Evolutionary conservation across 2,113 vertebrate species (phyloP).

Genomic region (Arizona elegans): DNA sequence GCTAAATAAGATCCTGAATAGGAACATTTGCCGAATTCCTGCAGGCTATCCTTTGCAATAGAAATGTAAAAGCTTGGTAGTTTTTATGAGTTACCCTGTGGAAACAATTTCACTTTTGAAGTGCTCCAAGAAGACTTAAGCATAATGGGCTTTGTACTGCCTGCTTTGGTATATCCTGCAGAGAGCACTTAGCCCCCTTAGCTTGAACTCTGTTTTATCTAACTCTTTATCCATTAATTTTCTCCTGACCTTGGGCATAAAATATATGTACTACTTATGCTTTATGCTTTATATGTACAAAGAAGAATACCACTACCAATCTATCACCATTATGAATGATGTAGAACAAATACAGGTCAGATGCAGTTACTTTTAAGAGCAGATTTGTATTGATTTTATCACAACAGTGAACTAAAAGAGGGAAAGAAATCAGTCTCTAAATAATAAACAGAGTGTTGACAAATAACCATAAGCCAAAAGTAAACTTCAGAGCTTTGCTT

Average conservation of each 20-base stretch:
- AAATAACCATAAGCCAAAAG: conserved; percentile 55
- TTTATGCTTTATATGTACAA: conserved; percentile 73
- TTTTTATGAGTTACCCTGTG: conserved; percentile 77
- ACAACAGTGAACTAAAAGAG: conserved; percentile 67
- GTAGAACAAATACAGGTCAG: conserved; percentile 78
- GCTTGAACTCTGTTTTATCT: conserved; percentile 87
- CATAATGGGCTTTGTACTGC: conserved; percentile 80
- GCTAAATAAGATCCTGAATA: conserved; percentile 66
- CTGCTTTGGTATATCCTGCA: conserved; percentile 75
- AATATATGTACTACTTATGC: conserved; percentile 78
- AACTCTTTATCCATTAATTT: conserved; percentile 88
- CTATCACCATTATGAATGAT: conserved; percentile 90
- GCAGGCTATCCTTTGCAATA: conserved; percentile 68
- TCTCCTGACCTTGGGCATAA: conserved; percentile 82
- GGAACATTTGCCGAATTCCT: conserved; percentile 57
- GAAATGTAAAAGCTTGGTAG: conserved; percentile 62
- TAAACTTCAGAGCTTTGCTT: conserved; percentile 59
- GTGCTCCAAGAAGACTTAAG: conserved; percentile 76
- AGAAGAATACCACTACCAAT: conserved; percentile 80
- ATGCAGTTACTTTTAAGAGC: conserved; percentile 77
- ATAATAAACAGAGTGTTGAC: conserved; percentile 69
- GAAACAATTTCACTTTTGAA: conserved; percentile 77
- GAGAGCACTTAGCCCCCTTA: conserved; percentile 79
- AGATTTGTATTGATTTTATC: conserved; percentile 78
- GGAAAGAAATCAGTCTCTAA: conserved; percentile 58